Evolutionary conservation across 2,888 invertebrate genomes (phyloP).

Genomic region (Tipula vernalis): DNA sequence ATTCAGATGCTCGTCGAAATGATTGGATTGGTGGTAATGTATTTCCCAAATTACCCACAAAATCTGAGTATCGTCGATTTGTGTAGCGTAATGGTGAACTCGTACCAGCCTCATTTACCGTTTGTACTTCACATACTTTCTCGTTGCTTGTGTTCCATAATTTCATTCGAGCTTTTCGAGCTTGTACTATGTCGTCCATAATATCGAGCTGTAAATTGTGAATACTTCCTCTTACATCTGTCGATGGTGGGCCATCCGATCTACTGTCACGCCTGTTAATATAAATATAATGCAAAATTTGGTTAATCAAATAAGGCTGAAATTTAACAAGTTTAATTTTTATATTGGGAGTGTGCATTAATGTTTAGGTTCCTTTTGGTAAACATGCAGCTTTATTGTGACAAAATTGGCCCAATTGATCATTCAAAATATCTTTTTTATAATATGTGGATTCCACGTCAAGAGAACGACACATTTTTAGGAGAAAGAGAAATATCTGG

Average conservation of each 20-base stretch:
- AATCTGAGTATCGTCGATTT: constrained; percentile 57
- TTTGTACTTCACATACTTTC: constrained; percentile 70
- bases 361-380: too few species aligned
- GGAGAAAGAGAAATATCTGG: too few species aligned
- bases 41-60: constrained; percentile 35
- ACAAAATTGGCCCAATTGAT: too few species aligned
- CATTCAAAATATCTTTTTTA: too few species aligned
- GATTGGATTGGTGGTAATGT: constrained; percentile 42
- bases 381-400: too few species aligned
- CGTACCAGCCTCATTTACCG: constrained; percentile 52
- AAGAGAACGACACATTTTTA: too few species aligned
- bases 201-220: constrained; percentile 77
- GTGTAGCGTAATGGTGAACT: constrained; percentile 47
- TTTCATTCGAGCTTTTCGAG: constrained; percentile 69
- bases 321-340: too few species aligned
- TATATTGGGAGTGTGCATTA: too few species aligned
- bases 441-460: too few species aligned
- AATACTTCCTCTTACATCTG: constrained; percentile 58
- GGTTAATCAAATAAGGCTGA: too few species aligned
- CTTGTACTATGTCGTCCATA: constrained; percentile 77
- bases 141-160: constrained; percentile 73
- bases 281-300: background rate
- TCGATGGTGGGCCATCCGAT: constrained; percentile 54
- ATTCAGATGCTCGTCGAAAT: constrained; percentile 57
- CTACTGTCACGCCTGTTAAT: constrained; percentile 32